Base-by-base conservation (phyloP, 2,888 invertebrate species). In the Pharmacophagus antenor region DNA sequence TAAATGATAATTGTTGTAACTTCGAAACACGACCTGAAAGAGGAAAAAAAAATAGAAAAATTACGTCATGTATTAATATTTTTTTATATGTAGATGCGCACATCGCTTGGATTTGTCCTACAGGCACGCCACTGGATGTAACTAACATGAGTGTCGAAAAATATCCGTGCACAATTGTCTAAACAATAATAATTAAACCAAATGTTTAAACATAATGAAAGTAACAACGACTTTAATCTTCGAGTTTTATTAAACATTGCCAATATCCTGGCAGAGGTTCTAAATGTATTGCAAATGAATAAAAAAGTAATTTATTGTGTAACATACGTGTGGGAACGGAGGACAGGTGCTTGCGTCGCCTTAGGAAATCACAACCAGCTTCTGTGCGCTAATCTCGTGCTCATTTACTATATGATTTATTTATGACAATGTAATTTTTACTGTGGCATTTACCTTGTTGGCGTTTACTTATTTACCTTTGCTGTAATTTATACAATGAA, bases 261-360 rank as follows among this genome's bases (percentile, higher is more conserved):
- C 75, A 67, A 74, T 78, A 81, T 82, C 82, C 83, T 79, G 74
- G 71, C 67, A 63, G 67, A 70, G 65, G 68, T 70, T 74, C 74
- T 80, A 81, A 76, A 78, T 79, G 72, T 76, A 79, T 82, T 75
- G 84, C 80, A 68, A 78, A 79, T 77, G 79, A 76, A 84, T 81
- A 85, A 84, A 82, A 85, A 85, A 75, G 79, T 71, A 69, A 82
- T 80, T 83, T 80, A 80, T 84, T 84, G 83, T 82, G 78, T 79
- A 82, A 83, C 75, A 71, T 73, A 76, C 67, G 81, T 83, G 84
- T 85, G 86, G 85, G 86, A 87, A 86, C 77, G 62, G 49, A 61
- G 69, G 72, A 79, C 86, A 87, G 86, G 86, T 87, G 87, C 77
- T 71, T 63, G 70, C 68, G n/a, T 48, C 12, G 79, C 75, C 77